Conservation (phyloP, 2,888 invertebrate species). For the Watsonalla cultraria region DNA sequence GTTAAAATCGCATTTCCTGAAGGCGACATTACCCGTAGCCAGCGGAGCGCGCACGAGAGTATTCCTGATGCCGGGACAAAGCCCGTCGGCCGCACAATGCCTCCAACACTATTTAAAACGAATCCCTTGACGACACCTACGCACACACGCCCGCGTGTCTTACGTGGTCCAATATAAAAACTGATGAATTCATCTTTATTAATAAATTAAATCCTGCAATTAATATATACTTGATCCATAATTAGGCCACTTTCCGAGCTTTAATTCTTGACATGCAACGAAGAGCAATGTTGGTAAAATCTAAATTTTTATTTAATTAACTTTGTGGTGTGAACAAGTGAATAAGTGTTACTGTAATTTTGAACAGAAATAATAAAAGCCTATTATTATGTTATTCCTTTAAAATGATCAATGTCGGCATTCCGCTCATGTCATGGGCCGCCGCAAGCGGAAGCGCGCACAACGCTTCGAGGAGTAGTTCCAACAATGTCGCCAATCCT, state of each 20-base stretch:
- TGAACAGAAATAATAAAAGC: too few relatives aligned
- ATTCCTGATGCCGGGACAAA: slow-evolving; percentile 56
- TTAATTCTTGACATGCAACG: too few relatives aligned
- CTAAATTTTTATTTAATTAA: too few relatives aligned
- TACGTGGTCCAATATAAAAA: slow-evolving; percentile 30
- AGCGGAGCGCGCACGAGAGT: slow-evolving; percentile 62
- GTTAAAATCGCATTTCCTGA: slow-evolving; percentile 78
- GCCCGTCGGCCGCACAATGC: slow-evolving; percentile 56
- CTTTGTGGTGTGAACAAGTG: too few relatives aligned
- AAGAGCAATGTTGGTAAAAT: too few relatives aligned
- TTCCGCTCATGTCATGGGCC: slow-evolving; percentile 28
- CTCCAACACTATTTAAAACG: slow-evolving; percentile 65
- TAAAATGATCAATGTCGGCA: slow-evolving; percentile 1
- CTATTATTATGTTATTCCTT: neutral
- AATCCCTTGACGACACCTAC: slow-evolving; percentile 65
- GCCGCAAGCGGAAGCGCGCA: slow-evolving; percentile 45
- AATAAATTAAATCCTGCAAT: too few relatives aligned
- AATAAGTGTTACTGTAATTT: too few relatives aligned
- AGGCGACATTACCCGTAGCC: slow-evolving; percentile 59
- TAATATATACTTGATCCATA: too few relatives aligned
- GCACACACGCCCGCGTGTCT: slow-evolving; percentile 31
- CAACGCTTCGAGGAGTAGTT: slow-evolving; percentile 45
- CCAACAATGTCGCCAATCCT: slow-evolving; percentile 66
- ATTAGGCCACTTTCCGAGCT: too few relatives aligned
- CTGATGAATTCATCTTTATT: neutral